Percentiles rank a stretch among this genome's conserved stretches.
These are phyloP conservation scores for Falco naumanni DNA, from an alignment of 2,797 vertebrate species.

Conservation along the genomic window DNA sequence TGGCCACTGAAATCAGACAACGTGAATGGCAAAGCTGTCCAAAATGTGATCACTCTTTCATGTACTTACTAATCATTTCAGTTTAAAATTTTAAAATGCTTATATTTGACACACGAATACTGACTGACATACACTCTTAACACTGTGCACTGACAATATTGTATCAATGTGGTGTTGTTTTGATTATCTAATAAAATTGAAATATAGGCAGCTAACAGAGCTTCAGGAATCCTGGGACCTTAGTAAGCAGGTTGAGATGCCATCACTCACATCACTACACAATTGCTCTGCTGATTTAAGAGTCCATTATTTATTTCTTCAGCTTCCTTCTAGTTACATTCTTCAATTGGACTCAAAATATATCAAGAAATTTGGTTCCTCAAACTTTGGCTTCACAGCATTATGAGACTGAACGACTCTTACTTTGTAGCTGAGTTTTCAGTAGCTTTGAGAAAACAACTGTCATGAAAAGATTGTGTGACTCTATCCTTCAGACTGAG, in stretches of 20 bases:
- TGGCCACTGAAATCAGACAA: neutral
- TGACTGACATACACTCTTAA: neutral
- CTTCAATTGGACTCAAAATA: neutral
- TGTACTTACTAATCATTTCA: neutral
- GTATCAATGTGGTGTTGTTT: neutral
- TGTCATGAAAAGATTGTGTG: neutral
- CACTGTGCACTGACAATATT: neutral
- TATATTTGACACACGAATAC: neutral
- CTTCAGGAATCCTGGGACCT: neutral
- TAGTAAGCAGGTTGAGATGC: slow-evolving; percentile 20
- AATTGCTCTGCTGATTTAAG: neutral
- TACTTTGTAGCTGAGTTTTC: neutral
- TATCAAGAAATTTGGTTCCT: neutral
- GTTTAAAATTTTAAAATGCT: neutral
- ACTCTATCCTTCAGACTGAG: neutral
- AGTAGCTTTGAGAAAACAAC: neutral
- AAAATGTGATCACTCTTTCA: neutral
- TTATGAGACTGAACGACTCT: neutral
- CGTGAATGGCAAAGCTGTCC: neutral
- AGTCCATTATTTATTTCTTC: neutral
- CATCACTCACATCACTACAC: neutral
- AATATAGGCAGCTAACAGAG: neutral
- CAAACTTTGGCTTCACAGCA: neutral
- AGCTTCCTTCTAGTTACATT: neutral
- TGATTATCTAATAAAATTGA: neutral